phyloP scores from a whole-genome alignment of 2,888 invertebrate species.

The Dyspetes luteomarginatus region DNA sequence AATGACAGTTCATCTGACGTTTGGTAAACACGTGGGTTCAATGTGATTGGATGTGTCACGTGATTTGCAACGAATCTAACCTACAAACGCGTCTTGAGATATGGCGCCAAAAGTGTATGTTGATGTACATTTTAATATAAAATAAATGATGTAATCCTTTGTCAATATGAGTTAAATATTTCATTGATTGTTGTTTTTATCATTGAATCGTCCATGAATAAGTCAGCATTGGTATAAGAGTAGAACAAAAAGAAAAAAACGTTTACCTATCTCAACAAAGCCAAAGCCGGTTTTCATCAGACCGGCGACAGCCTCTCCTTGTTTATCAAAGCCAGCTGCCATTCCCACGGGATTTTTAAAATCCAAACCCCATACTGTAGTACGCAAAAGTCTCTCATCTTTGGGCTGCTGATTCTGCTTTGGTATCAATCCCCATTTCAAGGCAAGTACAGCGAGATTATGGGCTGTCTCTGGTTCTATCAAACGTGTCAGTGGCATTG shows the following conservation, averaged over 20 bases:
- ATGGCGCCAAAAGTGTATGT: too few species aligned
- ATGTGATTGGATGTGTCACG: too few species aligned
- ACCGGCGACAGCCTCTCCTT: constrained; percentile 95
- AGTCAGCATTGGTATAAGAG: too few species aligned
- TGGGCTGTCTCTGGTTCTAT: constrained; percentile 94
- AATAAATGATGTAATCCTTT: too few species aligned
- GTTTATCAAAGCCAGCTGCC: constrained; percentile 99
- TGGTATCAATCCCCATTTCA: constrained; percentile 91
- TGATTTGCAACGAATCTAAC: too few species aligned
- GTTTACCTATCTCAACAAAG: constrained; percentile 94
- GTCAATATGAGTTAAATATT: too few species aligned
- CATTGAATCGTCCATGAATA: not conserved
- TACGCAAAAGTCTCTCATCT: constrained; percentile 88
- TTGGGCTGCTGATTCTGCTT: constrained; percentile 83
- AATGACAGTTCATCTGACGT: too few species aligned
- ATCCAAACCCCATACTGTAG: constrained; percentile 88
- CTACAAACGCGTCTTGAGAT: too few species aligned
- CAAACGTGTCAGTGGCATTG: constrained; percentile 89
- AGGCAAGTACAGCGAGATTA: constrained; percentile 89
- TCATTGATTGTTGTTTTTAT: too few species aligned
- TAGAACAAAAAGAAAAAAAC: too few species aligned
- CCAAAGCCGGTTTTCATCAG: constrained; percentile 95
- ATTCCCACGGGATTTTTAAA: constrained; percentile 97
- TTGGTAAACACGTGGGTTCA: too few species aligned
- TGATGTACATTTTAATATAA: too few species aligned